phyloP scores from a whole-genome alignment of 1,140 invertebrate genomes.

The Hyles vespertilio region DNA sequence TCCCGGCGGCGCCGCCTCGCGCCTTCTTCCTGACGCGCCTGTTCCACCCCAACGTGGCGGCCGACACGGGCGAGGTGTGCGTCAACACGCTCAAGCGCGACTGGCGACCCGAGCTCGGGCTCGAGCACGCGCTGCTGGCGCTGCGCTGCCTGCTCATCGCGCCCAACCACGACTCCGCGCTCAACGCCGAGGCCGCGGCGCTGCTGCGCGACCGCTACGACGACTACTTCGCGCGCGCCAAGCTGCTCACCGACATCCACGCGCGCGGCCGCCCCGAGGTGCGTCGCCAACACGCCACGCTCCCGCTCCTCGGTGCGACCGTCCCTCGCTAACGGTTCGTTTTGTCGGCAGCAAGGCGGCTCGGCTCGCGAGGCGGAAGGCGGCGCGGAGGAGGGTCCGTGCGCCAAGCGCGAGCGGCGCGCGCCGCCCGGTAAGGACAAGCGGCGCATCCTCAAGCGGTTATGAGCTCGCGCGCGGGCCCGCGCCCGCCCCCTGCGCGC shows the following conservation, averaged over 20 bases:
- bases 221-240: slow-evolving; percentile 62
- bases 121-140: slow-evolving; percentile 96
- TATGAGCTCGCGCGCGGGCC: slow-evolving; percentile 35
- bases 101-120: slow-evolving; percentile 97
- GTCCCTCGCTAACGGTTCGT: slow-evolving; percentile 7
- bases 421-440: slow-evolving; percentile 25
- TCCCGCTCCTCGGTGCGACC: slow-evolving; percentile 3
- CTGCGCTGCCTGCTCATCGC: slow-evolving; percentile 62
- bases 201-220: slow-evolving; percentile 58
- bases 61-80: slow-evolving; percentile 94
- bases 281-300: slow-evolving; percentile 1
- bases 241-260: slow-evolving; percentile 63
- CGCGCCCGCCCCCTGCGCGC: slow-evolving; percentile 3
- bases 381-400: slow-evolving; percentile 22
- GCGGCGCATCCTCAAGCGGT: slow-evolving; percentile 57
- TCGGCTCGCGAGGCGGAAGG: slow-evolving; percentile 7
- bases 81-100: slow-evolving; percentile 98
- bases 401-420: slow-evolving; percentile 44
- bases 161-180: slow-evolving; percentile 63
- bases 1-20: slow-evolving; percentile 94
- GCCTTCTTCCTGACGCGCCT: slow-evolving; percentile 97
- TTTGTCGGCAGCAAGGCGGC: background rate
- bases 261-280: slow-evolving; percentile 27
- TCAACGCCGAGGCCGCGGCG: slow-evolving; percentile 61
- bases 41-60: slow-evolving; percentile 97